These are phyloP conservation scores for Palloptera scutellata DNA, from an alignment of 2,888 invertebrate genomes.

Conservation along the genomic window DNA sequence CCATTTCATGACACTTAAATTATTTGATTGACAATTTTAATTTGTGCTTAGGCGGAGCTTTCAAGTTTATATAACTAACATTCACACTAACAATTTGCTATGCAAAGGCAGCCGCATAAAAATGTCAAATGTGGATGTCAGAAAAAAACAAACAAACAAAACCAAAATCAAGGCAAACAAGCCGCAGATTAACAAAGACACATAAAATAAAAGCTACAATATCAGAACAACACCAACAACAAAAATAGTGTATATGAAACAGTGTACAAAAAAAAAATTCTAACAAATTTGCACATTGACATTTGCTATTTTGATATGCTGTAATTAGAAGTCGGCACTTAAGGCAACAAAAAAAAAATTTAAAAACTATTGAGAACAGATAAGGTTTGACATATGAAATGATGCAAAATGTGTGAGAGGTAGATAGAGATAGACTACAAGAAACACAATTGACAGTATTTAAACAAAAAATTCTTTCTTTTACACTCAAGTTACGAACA, in stretches of 20 bases:
- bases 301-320: neutral
- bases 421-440: too few relatives aligned
- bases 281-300: neutral
- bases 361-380: neutral
- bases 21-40: conserved; percentile 18
- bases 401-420: neutral
- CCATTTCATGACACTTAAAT: conserved; percentile 14
- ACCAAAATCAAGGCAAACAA: conserved; percentile 16
- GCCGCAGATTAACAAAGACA: neutral
- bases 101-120: conserved; percentile 15
- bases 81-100: neutral
- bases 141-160: neutral
- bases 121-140: conserved; percentile 20
- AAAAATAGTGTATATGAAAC: neutral
- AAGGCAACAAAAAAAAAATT: neutral
- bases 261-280: neutral
- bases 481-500: too few relatives aligned
- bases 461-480: too few relatives aligned
- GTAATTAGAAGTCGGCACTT: neutral
- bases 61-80: neutral
- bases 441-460: too few relatives aligned
- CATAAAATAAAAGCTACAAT: neutral
- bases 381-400: neutral
- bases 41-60: conserved; percentile 6
- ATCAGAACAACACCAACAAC: neutral